These are phyloP conservation scores for Condylostylus longicornis DNA, from an alignment of 1,140 invertebrate species.

Conservation along the genomic window DNA sequence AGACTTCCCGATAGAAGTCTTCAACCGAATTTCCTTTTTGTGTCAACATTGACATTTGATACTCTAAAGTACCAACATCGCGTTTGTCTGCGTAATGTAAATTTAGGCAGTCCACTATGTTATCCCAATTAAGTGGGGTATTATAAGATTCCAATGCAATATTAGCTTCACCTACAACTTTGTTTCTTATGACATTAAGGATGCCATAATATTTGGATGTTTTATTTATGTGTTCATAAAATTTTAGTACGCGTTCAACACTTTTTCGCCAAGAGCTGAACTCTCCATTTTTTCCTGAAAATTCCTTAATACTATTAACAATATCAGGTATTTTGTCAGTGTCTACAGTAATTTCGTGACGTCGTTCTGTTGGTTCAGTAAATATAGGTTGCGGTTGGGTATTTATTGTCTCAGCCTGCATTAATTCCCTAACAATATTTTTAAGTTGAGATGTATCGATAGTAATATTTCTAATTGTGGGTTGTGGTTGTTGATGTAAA, in stretches of 20 bases:
- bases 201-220: slow-evolving; percentile 3
- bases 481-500: no score
- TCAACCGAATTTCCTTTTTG: no score
- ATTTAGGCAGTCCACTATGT: not conserved
- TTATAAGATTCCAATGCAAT: slow-evolving; percentile 1
- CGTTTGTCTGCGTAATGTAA: slow-evolving; percentile 4
- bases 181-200: slow-evolving; percentile 1
- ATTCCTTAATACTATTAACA: slow-evolving; percentile 2
- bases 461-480: no score
- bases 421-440: no score
- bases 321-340: slow-evolving; percentile 3
- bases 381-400: no score
- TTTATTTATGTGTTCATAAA: not conserved
- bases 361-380: no score
- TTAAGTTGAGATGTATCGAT: no score
- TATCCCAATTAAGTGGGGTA: not conserved
- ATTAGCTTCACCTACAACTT: slow-evolving; percentile 2
- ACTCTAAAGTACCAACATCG: slow-evolving; percentile 2
- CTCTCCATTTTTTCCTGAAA: not conserved
- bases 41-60: no score
- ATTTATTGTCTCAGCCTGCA: no score
- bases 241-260: slow-evolving; percentile 1
- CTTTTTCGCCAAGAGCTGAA: slow-evolving; percentile 6
- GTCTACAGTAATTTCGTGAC: no score
- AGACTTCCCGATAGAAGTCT: no score